Evolutionary conservation across 2,888 invertebrate species (phyloP).

Genomic region (Lycophotia porphyrea): DNA sequence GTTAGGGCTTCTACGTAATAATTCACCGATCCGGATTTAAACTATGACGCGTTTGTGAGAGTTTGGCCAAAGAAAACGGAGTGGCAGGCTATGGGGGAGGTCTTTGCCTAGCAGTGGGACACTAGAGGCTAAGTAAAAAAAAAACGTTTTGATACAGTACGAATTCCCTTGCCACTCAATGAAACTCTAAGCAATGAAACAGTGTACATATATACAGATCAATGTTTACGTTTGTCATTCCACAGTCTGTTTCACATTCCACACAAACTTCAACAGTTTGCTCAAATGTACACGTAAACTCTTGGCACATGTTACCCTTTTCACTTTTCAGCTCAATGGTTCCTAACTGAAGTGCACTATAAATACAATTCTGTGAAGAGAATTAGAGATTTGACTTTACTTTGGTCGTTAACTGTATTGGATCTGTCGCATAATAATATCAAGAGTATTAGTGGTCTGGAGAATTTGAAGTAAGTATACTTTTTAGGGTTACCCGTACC

Average conservation of each 20-base stretch:
- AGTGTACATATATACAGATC: slow-evolving; percentile 6
- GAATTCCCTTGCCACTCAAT: slow-evolving; percentile 3
- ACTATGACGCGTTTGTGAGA: too few relatives aligned
- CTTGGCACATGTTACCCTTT: slow-evolving; percentile 45
- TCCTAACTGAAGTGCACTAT: slow-evolving; percentile 91
- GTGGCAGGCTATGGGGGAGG: too few relatives aligned
- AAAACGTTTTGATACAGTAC: neutral
- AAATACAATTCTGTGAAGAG: slow-evolving; percentile 89
- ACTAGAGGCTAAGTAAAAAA: too few relatives aligned
- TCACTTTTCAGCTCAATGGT: slow-evolving; percentile 88
- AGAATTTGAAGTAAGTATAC: slow-evolving; percentile 85
- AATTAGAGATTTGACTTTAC: slow-evolving; percentile 88
- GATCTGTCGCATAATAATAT: slow-evolving; percentile 92
- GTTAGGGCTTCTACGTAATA: neutral
- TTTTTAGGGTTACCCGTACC: neutral
- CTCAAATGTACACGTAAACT: slow-evolving; percentile 24
- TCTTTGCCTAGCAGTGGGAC: too few relatives aligned
- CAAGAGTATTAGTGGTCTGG: slow-evolving; percentile 88
- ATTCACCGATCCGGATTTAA: neutral
- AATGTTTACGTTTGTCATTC: slow-evolving; percentile 27
- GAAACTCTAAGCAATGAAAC: slow-evolving; percentile 16
- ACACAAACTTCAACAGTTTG: slow-evolving; percentile 36
- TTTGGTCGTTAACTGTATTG: slow-evolving; percentile 91
- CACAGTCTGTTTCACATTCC: slow-evolving; percentile 33
- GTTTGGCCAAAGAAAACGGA: too few relatives aligned